Base-by-base conservation (phyloP, 2,113 vertebrate species). In the Eulemur macaco region DNA sequence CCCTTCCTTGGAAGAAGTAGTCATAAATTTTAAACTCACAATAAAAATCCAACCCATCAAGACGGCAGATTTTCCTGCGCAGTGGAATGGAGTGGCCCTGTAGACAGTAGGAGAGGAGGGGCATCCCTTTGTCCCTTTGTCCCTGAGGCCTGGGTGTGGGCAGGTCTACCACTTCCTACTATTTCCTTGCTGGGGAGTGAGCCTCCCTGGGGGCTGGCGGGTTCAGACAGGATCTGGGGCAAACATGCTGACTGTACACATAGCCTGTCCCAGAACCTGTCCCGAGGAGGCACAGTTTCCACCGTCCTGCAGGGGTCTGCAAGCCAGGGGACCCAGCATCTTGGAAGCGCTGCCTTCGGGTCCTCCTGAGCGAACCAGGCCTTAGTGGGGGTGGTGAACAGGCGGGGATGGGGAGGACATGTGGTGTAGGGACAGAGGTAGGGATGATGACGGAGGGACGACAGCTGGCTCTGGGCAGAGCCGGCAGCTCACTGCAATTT, bases 251-350 rank as follows among this genome's bases (percentile, higher is more conserved):
- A 47, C 77, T 58, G 14, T 0, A 52, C 14, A 39, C 60, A 73
- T 9, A 45, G 60, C 54, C 77, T 68, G 69, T 54, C 77, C 31
- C 42, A 47, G 42, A 91, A 60, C 3, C 56, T 82, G 12, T 52
- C 14, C 29, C 17, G 29, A 54, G 37, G 15, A 23, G 34, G 39
- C 37, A 56, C 0, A 0, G 25, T 42, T 50, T 47, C 17, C 29
- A 73, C n/a, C 64, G 83, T 31, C 74, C 6, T 1, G 8, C 29
- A 7, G 21, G 21, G 31, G 25, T 20, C 73, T 47, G 73, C 45
- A 9, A 60, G 15, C 13, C 8, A 1, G 47, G 50, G 21, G 2
- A 23, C 25, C 0, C 0, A 2, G 1, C 23, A 10, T 34, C 23
- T 27, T 1, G 3, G 64, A 18, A 10, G 12, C 1, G 5, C 45